Base-by-base conservation (phyloP, 2,113 vertebrate species). In the Meriones unguiculatus region DNA sequence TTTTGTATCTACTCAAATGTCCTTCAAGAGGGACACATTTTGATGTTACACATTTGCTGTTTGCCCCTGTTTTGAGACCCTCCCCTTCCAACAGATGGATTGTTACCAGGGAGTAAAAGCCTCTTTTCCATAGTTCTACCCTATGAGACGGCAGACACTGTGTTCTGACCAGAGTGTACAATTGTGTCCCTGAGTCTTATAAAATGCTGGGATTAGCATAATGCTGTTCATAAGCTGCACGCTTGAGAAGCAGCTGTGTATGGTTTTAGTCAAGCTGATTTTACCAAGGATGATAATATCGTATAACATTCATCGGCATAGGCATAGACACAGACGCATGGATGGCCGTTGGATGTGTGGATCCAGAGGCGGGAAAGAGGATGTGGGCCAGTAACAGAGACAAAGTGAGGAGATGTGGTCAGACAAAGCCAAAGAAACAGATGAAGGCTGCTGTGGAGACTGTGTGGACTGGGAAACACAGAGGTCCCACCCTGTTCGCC, bases 231-330 rank as follows among this genome's bases (percentile, higher is more conserved):
- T 62, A 90, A 95, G 8, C 17, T 70, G 7, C 75, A 95, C 75
- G 50, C 41, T 87, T 95, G 70, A 93, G 91, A 97, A 95, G 85
- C 59, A 93, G 28, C 62, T 93, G 64, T 91, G 25, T 69, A 72
- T 76, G 91, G 72, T 91, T 92, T 95, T 77, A 85, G 77, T 93
- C 72, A 77, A 87, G 90, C n/a, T 67, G 52, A 91, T 77, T 95
- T 95, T 89, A 81, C 73, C 73, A 87, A 78, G 30, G 93, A 69
- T 25, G 85, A 11, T 38, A 73, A 38, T 18, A 70, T 70, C n/a
- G 7, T n/a, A 38, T 38, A n/a, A 46, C 46, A 46, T 46, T 46
- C 46, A 46, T 46, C 4, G 46, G 46, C 46, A 46, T 46, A 46
- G 46, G 46, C 46, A 46, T 46, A 46, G 46, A 46, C 46, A 46